These are phyloP conservation scores for Pteronotus mesoamericanus DNA, from an alignment of 2,797 vertebrate genomes.

Conservation along the genomic window DNA sequence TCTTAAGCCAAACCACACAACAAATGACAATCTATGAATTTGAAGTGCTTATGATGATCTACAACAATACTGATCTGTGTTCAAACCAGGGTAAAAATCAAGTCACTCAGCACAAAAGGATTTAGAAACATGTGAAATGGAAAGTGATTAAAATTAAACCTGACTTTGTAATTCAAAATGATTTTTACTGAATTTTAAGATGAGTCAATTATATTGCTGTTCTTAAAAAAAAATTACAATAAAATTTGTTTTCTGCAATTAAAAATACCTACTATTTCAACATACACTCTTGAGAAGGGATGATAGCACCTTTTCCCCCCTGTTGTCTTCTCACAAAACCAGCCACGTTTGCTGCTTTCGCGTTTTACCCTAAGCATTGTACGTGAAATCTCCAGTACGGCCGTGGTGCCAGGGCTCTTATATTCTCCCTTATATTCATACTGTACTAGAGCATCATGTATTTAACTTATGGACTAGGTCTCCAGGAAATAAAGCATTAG, in stretches of 20 bases:
- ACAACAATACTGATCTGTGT: neutral
- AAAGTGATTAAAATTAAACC: constrained; percentile 2
- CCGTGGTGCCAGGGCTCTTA: neutral
- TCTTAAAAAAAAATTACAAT: neutral
- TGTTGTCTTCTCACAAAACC: neutral
- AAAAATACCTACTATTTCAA: neutral
- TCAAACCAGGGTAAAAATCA: neutral
- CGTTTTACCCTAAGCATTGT: neutral
- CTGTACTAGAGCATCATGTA: neutral
- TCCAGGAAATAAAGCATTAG: constrained; percentile 13
- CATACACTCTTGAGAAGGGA: neutral
- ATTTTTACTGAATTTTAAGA: constrained; percentile 32
- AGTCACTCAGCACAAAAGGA: neutral
- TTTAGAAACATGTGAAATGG: constrained; percentile 19
- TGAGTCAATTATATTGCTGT: neutral
- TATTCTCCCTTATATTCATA: neutral
- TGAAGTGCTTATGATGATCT: neutral
- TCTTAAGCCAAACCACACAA: constrained; percentile 23
- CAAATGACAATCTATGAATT: neutral
- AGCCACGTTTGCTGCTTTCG: neutral
- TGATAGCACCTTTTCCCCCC: neutral
- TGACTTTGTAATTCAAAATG: constrained; percentile 32
- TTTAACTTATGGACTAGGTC: neutral
- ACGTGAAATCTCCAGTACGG: neutral
- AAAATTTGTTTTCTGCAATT: neutral